Evolutionary conservation across 2,797 vertebrate species (phyloP).

Genomic region (Melanotaenia boesemani): DNA sequence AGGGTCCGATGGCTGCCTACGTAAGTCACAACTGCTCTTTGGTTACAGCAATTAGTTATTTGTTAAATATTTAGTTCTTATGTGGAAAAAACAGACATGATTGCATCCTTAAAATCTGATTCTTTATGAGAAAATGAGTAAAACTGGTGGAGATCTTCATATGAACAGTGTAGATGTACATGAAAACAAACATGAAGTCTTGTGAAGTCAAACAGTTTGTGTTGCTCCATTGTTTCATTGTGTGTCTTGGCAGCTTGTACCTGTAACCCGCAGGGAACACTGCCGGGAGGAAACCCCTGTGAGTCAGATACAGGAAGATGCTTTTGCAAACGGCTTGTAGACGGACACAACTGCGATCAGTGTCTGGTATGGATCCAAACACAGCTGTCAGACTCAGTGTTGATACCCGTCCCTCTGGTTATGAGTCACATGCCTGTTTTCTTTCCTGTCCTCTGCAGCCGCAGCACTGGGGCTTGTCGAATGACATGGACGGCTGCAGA

Average conservation of each 20-base stretch:
- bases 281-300: constrained; percentile 90
- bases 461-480: constrained; percentile 94
- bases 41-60: not conserved
- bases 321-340: constrained; percentile 94
- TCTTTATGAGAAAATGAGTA: too few relatives aligned
- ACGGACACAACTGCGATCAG: constrained; percentile 88
- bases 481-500: constrained; percentile 94
- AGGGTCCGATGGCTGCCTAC: constrained; percentile 88
- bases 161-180: not conserved
- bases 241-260: constrained; percentile 87
- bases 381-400: not conserved
- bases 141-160: too few relatives aligned
- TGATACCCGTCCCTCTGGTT: not conserved
- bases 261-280: constrained; percentile 91
- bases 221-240: constrained; percentile 6
- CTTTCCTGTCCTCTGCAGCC: constrained; percentile 75
- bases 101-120: too few relatives aligned
- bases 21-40: constrained; percentile 80
- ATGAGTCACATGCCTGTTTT: constrained; percentile 2
- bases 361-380: constrained; percentile 87
- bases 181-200: not conserved
- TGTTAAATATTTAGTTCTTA: not conserved
- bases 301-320: constrained; percentile 89
- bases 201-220: not conserved
- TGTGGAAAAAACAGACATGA: too few relatives aligned